Evolutionary conservation across 2,797 vertebrate genomes (phyloP).

Genomic region (Phoxinus dragarum): DNA sequence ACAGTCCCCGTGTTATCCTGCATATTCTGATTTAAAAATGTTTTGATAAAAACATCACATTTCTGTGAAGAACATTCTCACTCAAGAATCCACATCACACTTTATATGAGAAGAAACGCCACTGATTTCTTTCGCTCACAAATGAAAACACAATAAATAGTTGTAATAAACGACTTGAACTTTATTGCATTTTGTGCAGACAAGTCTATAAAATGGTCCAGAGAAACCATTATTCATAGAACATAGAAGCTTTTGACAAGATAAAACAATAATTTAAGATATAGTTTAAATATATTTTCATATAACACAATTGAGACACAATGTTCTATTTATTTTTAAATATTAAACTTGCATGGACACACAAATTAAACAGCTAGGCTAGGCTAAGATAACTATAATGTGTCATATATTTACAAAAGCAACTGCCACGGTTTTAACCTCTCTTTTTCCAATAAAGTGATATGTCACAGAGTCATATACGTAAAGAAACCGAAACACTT

Average conservation of each 20-base stretch:
- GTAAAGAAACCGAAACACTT: constrained; percentile 27
- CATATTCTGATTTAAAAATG: not conserved
- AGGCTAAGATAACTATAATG: constrained; percentile 67
- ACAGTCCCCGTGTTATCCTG: not conserved
- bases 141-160: constrained; percentile 64
- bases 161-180: constrained; percentile 87
- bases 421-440: constrained; percentile 51
- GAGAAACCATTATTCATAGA: constrained; percentile 83
- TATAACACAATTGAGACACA: constrained; percentile 76
- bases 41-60: not conserved
- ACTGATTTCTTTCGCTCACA: not conserved
- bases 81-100: not conserved
- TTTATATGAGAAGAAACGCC: not conserved
- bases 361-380: constrained; percentile 78
- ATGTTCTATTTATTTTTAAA: constrained; percentile 68
- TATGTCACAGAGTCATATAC: constrained; percentile 43
- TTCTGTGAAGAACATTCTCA: not conserved
- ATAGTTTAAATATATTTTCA: constrained; percentile 72
- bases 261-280: constrained; percentile 68
- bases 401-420: constrained; percentile 70
- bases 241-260: constrained; percentile 84
- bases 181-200: constrained; percentile 94
- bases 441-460: constrained; percentile 51
- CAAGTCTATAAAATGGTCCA: constrained; percentile 87
- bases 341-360: constrained; percentile 77